These are phyloP conservation scores for Myxocyprinus asiaticus DNA, from an alignment of 2,113 vertebrate genomes.

Conservation along the genomic window DNA sequence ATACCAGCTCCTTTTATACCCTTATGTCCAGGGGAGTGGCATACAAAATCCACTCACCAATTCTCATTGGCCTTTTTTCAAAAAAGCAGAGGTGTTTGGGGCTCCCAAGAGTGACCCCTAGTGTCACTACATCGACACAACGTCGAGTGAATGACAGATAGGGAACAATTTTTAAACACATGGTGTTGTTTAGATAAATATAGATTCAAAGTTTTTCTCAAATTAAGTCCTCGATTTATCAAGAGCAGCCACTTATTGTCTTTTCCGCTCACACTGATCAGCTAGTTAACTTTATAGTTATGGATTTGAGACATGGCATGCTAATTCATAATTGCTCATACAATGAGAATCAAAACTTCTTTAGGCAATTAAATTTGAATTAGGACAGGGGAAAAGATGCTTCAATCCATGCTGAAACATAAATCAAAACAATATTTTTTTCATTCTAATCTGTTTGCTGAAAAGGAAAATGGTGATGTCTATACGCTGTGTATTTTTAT, in stretches of 20 bases:
- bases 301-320: too few species aligned
- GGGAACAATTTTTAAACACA: conserved; percentile 1
- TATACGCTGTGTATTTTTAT: neutral
- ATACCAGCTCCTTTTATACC: too few species aligned
- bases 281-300: too few species aligned
- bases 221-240: neutral
- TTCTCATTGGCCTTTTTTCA: too few species aligned
- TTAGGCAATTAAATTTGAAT: conserved; percentile 7
- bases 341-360: conserved; percentile 8
- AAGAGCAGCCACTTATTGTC: neutral
- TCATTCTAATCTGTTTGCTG: too few species aligned
- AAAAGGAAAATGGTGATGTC: neutral
- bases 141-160: too few species aligned
- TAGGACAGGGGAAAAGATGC: neutral
- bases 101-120: too few species aligned
- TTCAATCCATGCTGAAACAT: conserved; percentile 8
- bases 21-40: too few species aligned
- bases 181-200: conserved; percentile 8
- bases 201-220: conserved; percentile 25
- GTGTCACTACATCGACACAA: too few species aligned
- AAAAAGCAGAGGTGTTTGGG: too few species aligned
- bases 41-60: too few species aligned
- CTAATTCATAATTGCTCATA: neutral
- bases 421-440: neutral
- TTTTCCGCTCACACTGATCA: neutral